Evolutionary conservation across 2,888 invertebrate genomes (phyloP), one percentile per base, ranked within the genome.

Genomic region (Lochmaea capreae): DNA sequence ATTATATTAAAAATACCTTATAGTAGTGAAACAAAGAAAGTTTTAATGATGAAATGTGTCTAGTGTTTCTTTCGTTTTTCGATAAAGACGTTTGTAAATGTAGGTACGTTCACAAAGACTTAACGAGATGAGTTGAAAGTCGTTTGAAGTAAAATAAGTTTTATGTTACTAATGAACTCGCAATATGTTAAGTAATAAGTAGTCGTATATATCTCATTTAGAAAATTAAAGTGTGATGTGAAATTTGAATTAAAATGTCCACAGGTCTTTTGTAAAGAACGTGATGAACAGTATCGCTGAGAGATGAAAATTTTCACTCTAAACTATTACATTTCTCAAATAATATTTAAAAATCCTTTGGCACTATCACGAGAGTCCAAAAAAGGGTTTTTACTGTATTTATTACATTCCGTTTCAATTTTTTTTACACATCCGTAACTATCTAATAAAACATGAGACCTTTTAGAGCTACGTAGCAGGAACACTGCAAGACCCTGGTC

Each of bases 1-100:
- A 18, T 18, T 9, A 54, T 16, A 54, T 54, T 54, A 16, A 3
- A 10, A 18, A 18, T 18, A 54, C 11, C 6, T 16, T n/a, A n/a
- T n/a, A 18, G 9, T 54, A 18, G 8, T 54, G 16, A 54, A 54
- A 54, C 54, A 54, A 54, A 54, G 54, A 54, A 54, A 54, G 54
- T 54, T 54, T 54, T 18, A 18, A 54, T 54, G 54, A 54, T 54
- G 11, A 18, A 54, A 54, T 54, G 10, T 54, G n/a, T 49, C 49
- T 49, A 49, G 14, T 49, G 54, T 18, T 54, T 54, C 8, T 54
- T 54, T 54, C 18, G 54, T 18, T 11, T 18, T 54, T 54, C 54
- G 16, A 54, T 18, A 54, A 18, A 16, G 54, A 18, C 18, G 16
- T 54, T 54, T 18, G 18, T 54, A 8, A 49, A 49, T n/a, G 49